Evolutionary conservation across 30 jellyfish, hydroid and myxozoan genomes (phyloP).

Genomic region (Hydra vulgaris): DNA sequence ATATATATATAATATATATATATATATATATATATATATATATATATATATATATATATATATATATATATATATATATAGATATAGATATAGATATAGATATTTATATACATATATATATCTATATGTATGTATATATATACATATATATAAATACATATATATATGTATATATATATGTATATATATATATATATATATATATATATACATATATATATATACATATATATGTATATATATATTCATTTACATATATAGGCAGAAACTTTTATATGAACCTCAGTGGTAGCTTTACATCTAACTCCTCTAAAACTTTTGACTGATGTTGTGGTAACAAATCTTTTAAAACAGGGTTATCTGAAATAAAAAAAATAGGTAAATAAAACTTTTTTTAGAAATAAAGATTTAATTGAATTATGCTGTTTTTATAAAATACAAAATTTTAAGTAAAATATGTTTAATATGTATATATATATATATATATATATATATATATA

Average conservation of each 20-base stretch:
- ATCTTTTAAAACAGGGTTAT: slow-evolving; percentile 57
- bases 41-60: not conserved
- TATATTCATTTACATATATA: too few species aligned
- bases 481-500: too few species aligned
- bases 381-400: not conserved
- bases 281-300: slow-evolving; percentile 55
- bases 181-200: too few species aligned
- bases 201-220: not conserved
- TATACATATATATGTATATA: not conserved
- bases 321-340: slow-evolving; percentile 70
- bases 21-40: not conserved
- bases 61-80: too few species aligned
- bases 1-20: too few species aligned
- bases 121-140: too few species aligned
- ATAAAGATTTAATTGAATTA: too few species aligned
- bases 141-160: not conserved
- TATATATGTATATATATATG: not conserved
- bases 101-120: not conserved
- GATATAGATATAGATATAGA: not conserved
- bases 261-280: not conserved
- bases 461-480: too few species aligned
- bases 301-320: slow-evolving; percentile 54
- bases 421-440: too few species aligned
- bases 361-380: slow-evolving; percentile 21
- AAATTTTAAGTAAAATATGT: too few species aligned